Conservation (phyloP, 2,113 vertebrate genomes). For the Callocephalon fimbriatum region DNA sequence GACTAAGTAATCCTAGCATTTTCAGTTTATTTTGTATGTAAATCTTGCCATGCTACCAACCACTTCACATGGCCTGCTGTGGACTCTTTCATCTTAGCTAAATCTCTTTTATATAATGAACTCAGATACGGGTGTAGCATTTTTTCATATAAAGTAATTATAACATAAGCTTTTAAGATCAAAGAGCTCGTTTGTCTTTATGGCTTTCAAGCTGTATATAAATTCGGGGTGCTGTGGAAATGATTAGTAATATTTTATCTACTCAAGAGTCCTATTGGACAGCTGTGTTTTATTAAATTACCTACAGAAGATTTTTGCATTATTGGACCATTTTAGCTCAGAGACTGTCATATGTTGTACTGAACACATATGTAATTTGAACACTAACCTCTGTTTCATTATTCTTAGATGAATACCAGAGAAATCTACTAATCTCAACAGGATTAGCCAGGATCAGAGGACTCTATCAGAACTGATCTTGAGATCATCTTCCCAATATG, state of each 20-base stretch:
- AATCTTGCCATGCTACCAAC: background rate
- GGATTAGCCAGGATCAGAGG: background rate
- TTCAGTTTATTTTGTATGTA: conserved; percentile 29
- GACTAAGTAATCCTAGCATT: background rate
- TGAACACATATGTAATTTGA: background rate
- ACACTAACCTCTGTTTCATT: background rate
- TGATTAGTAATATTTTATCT: background rate
- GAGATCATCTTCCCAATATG: background rate
- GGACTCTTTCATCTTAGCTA: conserved; percentile 8
- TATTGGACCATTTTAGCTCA: background rate
- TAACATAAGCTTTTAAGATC: conserved; percentile 9
- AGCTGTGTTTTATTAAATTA: conserved; percentile 6
- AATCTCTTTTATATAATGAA: background rate
- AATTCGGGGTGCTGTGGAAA: background rate
- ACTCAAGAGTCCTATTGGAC: background rate
- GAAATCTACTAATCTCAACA: background rate
- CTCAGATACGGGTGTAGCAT: background rate
- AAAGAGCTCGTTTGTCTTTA: conserved; percentile 15
- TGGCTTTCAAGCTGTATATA: background rate
- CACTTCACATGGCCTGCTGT: background rate
- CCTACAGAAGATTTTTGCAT: background rate
- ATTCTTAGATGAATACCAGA: background rate
- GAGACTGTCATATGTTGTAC: background rate
- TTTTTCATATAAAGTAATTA: conserved; percentile 30
- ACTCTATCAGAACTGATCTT: background rate